Percentiles rank a stretch among this genome's conserved stretches.
These are phyloP conservation scores for Cliona cf. orientalis DNA, from an alignment of 37 sponge, comb jelly and placozoan species.

Conservation along the genomic window DNA sequence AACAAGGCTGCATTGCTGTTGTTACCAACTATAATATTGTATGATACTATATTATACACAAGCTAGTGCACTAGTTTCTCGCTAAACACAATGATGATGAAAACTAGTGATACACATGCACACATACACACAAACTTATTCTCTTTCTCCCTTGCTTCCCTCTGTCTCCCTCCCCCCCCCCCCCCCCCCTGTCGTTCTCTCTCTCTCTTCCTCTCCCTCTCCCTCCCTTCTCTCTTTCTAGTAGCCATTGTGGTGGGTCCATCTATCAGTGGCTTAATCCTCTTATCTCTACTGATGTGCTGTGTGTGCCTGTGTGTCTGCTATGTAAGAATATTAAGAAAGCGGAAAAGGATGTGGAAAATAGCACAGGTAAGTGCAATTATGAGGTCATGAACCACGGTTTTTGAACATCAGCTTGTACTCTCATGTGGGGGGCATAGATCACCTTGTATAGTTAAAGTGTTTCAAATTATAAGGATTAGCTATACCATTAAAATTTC, in stretches of 20 bases:
- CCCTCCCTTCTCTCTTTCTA: not conserved
- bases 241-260: not conserved
- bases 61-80: too few species aligned
- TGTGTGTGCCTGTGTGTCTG: not conserved
- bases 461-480: too few species aligned
- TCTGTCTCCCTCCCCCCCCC: not conserved
- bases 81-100: too few species aligned
- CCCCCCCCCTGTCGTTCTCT: not conserved
- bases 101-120: too few species aligned
- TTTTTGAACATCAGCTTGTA: too few species aligned
- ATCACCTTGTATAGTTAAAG: too few species aligned
- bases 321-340: not conserved
- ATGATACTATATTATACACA: too few species aligned
- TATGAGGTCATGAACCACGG: too few species aligned
- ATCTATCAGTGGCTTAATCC: not conserved
- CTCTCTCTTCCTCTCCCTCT: not conserved
- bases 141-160: not conserved
- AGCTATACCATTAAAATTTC: too few species aligned
- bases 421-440: too few species aligned
- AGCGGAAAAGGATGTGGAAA: not conserved
- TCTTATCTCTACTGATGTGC: not conserved
- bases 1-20: too few species aligned
- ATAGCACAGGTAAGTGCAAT: not conserved
- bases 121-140: not conserved
- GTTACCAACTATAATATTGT: too few species aligned